Percentiles rank a stretch among this genome's conserved stretches.
phyloP scores from a whole-genome alignment of 2,888 invertebrate genomes.

The Lithophane socia region DNA sequence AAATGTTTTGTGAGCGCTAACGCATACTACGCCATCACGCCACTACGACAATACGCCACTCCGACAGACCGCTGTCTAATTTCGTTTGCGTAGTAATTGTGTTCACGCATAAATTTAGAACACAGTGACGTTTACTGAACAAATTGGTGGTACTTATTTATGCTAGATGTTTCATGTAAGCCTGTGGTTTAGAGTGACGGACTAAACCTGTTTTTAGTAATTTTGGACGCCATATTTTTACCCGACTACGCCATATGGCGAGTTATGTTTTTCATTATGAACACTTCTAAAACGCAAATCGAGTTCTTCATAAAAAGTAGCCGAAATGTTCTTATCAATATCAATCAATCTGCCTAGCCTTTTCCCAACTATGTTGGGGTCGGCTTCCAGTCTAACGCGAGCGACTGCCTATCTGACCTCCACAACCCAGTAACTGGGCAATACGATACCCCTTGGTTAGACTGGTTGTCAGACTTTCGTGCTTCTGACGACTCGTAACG shows the following conservation, averaged over 20 bases:
- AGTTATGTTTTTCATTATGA: neutral
- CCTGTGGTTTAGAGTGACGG: conserved; percentile 15
- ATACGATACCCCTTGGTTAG: no score
- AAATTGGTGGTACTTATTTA: conserved; percentile 61
- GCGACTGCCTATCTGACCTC: no score
- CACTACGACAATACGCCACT: conserved; percentile 34
- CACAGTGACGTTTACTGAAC: conserved; percentile 56
- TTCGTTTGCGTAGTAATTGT: conserved; percentile 64
- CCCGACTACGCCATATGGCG: neutral
- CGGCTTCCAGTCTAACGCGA: no score
- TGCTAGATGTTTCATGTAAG: conserved; percentile 18
- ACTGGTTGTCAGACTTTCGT: no score
- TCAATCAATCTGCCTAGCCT: no score
- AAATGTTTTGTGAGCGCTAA: conserved; percentile 14
- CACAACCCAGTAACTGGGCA: no score
- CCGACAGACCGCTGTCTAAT: conserved; percentile 52
- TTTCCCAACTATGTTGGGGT: no score
- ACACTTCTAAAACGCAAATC: neutral
- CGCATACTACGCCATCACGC: neutral
- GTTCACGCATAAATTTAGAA: conserved; percentile 60
- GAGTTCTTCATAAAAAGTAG: conserved; percentile 9
- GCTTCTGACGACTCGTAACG: no score
- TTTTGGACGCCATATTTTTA: conserved; percentile 1
- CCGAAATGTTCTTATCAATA: conserved; percentile 4
- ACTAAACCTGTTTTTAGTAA: neutral